phyloP scores from a whole-genome alignment of 2,113 vertebrate genomes.

The Zapus hudsonius region DNA sequence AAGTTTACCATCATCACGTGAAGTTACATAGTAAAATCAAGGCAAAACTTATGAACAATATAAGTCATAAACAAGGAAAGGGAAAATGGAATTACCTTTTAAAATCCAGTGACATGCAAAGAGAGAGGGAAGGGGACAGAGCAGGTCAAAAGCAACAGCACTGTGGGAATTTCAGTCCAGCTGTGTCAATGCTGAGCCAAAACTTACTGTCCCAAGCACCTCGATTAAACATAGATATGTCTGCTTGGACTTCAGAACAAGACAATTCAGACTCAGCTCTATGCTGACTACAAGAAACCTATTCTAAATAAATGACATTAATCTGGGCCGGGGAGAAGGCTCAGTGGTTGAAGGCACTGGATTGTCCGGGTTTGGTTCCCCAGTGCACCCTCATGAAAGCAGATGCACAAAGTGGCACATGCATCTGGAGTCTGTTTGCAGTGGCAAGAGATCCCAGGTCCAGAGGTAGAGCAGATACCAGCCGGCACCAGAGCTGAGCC shows the following conservation, averaged over 20 bases:
- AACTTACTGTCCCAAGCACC: background rate
- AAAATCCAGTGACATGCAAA: background rate
- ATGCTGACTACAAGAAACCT: background rate
- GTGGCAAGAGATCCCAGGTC: background rate
- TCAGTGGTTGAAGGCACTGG: no score
- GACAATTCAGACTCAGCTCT: background rate
- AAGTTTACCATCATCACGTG: no score
- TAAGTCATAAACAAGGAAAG: background rate
- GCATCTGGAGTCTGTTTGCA: no score
- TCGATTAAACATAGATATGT: background rate
- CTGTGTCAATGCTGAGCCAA: background rate
- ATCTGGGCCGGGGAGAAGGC: no score
- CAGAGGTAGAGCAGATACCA: accelerated
- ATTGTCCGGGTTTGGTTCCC: no score
- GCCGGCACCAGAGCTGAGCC: no score
- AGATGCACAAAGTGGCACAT: no score
- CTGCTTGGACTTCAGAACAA: background rate
- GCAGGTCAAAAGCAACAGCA: background rate
- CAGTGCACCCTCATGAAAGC: no score
- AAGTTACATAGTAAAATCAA: background rate
- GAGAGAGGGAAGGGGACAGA: background rate
- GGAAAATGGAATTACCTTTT: background rate
- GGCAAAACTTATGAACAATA: background rate
- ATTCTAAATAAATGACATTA: background rate
- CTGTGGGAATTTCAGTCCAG: background rate